These are phyloP conservation scores for Sinosuthora webbiana DNA, from an alignment of 2,113 vertebrate genomes.

Conservation along the genomic window DNA sequence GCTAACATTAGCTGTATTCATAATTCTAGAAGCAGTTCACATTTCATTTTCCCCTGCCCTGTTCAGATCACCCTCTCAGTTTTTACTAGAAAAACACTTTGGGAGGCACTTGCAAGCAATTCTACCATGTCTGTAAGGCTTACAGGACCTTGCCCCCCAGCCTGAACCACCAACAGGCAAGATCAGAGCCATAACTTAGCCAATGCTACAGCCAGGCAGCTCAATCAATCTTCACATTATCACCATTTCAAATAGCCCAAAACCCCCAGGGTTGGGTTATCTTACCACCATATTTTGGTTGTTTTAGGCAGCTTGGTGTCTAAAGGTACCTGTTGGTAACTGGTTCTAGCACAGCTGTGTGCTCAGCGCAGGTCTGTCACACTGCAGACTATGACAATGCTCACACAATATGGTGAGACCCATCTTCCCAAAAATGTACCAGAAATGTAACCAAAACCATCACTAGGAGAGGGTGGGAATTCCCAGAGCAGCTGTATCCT, in stretches of 20 bases:
- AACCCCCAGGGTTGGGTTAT: rapidly evolving
- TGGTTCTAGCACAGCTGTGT: neutral
- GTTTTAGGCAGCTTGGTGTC: neutral
- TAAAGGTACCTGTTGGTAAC: neutral
- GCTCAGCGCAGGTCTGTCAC: neutral
- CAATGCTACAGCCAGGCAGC: neutral
- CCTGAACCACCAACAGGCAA: neutral
- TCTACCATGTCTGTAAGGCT: neutral
- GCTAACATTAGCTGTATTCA: neutral
- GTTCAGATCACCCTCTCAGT: neutral
- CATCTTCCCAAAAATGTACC: neutral
- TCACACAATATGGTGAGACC: neutral
- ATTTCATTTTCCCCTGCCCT: neutral
- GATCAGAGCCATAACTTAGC: neutral
- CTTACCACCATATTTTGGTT: neutral
- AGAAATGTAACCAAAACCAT: neutral
- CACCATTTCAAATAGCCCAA: neutral
- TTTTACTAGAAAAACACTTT: neutral
- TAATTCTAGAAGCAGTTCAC: neutral
- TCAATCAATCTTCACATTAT: neutral
- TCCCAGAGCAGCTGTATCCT: neutral
- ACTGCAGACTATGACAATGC: neutral
- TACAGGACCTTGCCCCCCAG: neutral
- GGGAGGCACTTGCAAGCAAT: neutral
- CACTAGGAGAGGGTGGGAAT: neutral